Base-by-base conservation (phyloP, 1,140 invertebrate species). In the Drosophila nigromelanica region DNA sequence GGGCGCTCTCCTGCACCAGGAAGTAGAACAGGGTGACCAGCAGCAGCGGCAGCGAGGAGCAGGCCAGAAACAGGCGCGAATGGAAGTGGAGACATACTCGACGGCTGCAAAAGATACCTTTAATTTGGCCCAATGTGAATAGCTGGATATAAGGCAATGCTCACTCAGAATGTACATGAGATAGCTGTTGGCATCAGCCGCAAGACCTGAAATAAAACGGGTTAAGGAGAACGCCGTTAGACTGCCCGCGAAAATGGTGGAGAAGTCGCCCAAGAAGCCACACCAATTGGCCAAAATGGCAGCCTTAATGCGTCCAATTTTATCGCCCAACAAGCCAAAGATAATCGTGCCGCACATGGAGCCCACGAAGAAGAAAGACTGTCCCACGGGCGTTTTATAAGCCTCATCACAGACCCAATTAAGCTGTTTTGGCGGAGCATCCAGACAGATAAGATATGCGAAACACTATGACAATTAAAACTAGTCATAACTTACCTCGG, bases 81-180 rank as follows among this genome's bases (percentile, higher is more conserved):
- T 91, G 10, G 79, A 83, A 2, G 94, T 93, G 8, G 92, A 92
- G 0, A 94, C 91, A 76, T 94, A 94, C 76, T 94, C 94, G 91
- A 94, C 90, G 5, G 93, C 93, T 62, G 92, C 56, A 92, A 42
- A 61, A 89, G 8, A 47, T 42, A 52, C 14, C 1, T 51, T 45
- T 37, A 4, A 3, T 14, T 21, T 24, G 12, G 15, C n/a, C 5
- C n/a, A 52, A 8, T 18, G 42, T 43, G 56, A 33, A 63, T 30
- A 37, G 55, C 3, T 24, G 7, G 40, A 35, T 5, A 15, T 68
- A 33, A 15, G 7, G 24, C n/a, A 45, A n/a, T 35, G 54, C 55
- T 48, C 79, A 94, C 94, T 93, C 43, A 94, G 92, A 63, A 94
- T 94, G 66, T 94, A 94, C 92, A 94, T 94, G 79, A 94, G 93